These are phyloP conservation scores for Typhlomys cinereus DNA, from an alignment of 2,113 vertebrate species.

Conservation along the genomic window DNA sequence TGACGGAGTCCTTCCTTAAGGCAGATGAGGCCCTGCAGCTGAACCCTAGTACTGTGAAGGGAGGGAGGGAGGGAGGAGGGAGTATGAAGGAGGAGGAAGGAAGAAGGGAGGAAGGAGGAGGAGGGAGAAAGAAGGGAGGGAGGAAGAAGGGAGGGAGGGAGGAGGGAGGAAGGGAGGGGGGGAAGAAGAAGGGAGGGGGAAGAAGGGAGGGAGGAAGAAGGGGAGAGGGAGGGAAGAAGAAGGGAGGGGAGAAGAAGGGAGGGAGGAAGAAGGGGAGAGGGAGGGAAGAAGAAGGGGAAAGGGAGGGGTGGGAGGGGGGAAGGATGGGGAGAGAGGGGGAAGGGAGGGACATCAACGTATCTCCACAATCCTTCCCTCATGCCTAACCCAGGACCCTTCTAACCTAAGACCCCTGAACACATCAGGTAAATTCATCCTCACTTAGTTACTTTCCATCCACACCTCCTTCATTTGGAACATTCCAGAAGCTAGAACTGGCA, in stretches of 20 bases:
- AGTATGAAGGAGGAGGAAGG: no score
- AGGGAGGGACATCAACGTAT: not conserved
- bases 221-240: not conserved
- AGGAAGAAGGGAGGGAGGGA: no score
- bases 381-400: not conserved
- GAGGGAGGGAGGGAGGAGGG: no score
- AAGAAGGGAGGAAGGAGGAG: no score
- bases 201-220: no score
- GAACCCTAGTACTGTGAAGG: not conserved
- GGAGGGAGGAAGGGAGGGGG: no score
- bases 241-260: not conserved
- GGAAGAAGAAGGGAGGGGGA: no score
- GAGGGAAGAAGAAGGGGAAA: no score
- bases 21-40: not conserved
- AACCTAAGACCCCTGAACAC: not conserved
- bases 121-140: no score
- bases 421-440: not conserved
- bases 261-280: no score
- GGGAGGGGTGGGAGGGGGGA: no score
- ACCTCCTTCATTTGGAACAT: not conserved
- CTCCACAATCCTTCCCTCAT: not conserved
- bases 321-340: no score
- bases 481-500: not conserved
- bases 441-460: not conserved
- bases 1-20: not conserved